phyloP scores from a whole-genome alignment of 2,113 vertebrate genomes.

The Protobothrops mucrosquamatus region DNA sequence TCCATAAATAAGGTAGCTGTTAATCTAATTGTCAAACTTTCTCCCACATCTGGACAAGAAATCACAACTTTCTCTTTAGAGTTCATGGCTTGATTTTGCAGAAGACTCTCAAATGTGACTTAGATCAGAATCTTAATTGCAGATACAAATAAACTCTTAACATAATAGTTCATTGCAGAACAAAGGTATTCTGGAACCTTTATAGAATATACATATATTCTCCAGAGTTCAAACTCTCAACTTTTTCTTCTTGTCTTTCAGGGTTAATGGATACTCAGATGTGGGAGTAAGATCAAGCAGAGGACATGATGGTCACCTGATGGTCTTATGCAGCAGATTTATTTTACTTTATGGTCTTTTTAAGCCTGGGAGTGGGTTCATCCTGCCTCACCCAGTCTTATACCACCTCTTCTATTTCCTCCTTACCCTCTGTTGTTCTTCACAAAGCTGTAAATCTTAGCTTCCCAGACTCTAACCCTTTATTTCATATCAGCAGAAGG shows the following conservation, averaged over 20 bases:
- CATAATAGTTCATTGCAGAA: background rate
- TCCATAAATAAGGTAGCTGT: background rate
- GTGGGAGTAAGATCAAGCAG: too few relatives aligned
- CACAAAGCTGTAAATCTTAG: background rate
- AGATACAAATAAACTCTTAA: background rate
- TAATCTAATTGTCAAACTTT: background rate
- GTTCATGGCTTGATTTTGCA: background rate
- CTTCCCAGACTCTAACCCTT: background rate
- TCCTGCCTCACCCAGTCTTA: background rate
- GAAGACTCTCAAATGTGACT: background rate
- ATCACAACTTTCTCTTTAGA: background rate
- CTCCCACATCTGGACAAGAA: background rate
- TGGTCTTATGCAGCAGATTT: background rate
- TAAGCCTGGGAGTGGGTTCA: background rate
- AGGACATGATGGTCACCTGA: background rate
- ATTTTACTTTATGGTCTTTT: background rate
- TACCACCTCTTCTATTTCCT: background rate
- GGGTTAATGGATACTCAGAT: background rate
- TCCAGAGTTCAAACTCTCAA: background rate
- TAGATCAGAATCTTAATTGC: background rate
- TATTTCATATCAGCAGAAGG: background rate
- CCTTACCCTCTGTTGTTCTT: background rate
- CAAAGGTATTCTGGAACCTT: background rate
- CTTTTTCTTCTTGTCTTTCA: background rate
- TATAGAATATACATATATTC: background rate